A percentile compares a stretch with the other conserved stretches of the same genome.
phyloP scores from a whole-genome alignment of 1,140 invertebrate genomes.

The Brachionus paranguensis region DNA sequence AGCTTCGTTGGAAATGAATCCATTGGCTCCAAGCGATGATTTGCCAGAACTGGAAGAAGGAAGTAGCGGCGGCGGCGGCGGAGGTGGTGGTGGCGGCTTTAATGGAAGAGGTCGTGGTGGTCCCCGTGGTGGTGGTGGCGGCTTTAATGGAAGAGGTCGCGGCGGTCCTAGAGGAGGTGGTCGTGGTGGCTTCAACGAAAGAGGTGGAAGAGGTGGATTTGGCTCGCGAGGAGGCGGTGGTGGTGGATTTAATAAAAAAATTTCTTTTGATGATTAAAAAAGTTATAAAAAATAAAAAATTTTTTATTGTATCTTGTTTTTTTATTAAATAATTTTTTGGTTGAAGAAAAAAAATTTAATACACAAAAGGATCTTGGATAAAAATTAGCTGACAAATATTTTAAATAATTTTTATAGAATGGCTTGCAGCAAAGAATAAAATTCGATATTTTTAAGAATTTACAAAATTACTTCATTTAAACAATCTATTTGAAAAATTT shows the following conservation, averaged over 20 bases:
- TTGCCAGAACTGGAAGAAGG: slow-evolving; percentile 30
- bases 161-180: slow-evolving; percentile 8
- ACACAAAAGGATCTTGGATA: no score
- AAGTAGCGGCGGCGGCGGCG: background rate
- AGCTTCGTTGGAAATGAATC: background rate
- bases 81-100: background rate
- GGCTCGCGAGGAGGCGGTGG: background rate
- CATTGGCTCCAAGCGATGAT: background rate
- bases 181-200: background rate
- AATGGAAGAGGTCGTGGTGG: background rate
- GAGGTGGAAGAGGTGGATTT: slow-evolving; percentile 27
- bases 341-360: background rate
- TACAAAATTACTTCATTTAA: no score
- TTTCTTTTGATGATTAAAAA: slow-evolving; percentile 12
- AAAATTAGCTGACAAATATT: no score
- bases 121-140: background rate
- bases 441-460: no score
- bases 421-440: no score
- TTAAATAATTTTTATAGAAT: no score
- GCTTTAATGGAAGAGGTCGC: background rate
- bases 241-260: slow-evolving; percentile 7
- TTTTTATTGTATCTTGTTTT: background rate
- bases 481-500: no score
- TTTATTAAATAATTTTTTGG: background rate
- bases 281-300: slow-evolving; percentile 24